Evolutionary conservation across 2,113 vertebrate species (phyloP), one percentile per base, ranked within the genome.

Genomic region (Microcebus jonahi): DNA sequence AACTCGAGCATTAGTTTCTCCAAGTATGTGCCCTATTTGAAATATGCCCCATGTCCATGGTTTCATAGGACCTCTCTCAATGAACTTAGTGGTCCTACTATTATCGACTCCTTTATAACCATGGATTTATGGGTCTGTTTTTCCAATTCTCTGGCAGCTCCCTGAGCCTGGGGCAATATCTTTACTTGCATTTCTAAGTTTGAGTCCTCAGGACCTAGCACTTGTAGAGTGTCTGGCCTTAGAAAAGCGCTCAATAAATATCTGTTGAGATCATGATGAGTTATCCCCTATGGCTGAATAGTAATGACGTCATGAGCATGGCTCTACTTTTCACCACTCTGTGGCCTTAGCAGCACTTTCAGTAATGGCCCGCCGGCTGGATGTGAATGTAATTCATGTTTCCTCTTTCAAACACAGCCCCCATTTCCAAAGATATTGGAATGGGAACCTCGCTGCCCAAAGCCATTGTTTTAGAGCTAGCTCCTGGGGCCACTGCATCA

Each of bases 241-340:
- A 70, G 83, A 53, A 81, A 94, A 53, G 77, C 23, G 50, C 77
- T 95, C 88, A 57, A 34, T 76, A 71, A 89, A 67, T 39, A 50
- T 23, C 77, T 67, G 87, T 71, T 93, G 87, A 94, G 90, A 88
- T 53, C 39, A 68, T 73, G 89, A 77, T n/a, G 50, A 75, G 36
- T 42, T 31, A 55, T 36, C 10, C n/a, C 27, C 42, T 6, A 8
- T 0, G 15, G 45, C 39, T 42, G 80, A 77, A 45, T 4, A 42
- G 55, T 45, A 61, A 36, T 53, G 70, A 68, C 0, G 1, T 65
- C 76, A 80, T 14, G n/a, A 36, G 42, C 36, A 77, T 57, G 59
- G 34, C 42, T 71, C 61, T 27, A n/a, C 53, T 5, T 88, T 21
- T 79, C 50, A n/a, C 21, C n/a, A 76, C n/a, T 77, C 9, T 5